Conservation (phyloP, 2,113 vertebrate species). For the Neodontobutis hainanensis region DNA sequence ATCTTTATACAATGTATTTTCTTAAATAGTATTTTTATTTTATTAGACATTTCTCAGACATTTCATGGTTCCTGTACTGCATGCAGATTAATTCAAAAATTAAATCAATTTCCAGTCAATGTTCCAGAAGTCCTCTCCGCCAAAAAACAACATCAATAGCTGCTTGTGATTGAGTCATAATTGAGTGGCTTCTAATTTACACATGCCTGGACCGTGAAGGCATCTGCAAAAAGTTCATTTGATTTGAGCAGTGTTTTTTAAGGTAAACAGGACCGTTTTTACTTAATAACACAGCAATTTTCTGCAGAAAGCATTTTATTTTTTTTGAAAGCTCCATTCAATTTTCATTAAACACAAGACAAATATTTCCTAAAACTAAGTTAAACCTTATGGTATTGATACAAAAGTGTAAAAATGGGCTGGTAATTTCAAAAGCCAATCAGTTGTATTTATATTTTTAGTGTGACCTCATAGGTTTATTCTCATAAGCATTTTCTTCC, state of each 20-base stretch:
- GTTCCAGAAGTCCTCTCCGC: slow-evolving; percentile 21
- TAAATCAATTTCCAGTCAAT: slow-evolving; percentile 65
- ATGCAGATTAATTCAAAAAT: slow-evolving; percentile 49
- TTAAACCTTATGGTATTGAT: not conserved
- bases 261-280: not conserved
- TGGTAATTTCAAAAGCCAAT: not conserved
- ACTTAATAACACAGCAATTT: not conserved
- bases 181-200: slow-evolving; percentile 34
- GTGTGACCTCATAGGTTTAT: not conserved
- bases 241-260: not conserved
- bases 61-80: slow-evolving; percentile 13
- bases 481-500: not conserved
- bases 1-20: not conserved
- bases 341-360: no score
- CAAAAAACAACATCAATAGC: slow-evolving; percentile 43
- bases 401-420: not conserved
- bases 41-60: slow-evolving; percentile 3
- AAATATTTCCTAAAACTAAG: no score
- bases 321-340: no score
- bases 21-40: not conserved
- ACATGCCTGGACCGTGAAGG: slow-evolving; percentile 6
- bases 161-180: slow-evolving; percentile 28
- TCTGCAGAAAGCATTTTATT: not conserved
- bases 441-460: not conserved
- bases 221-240: not conserved